Evolutionary conservation across 1,140 invertebrate species (phyloP).

Genomic region (Chrysomallon squamiferum): DNA sequence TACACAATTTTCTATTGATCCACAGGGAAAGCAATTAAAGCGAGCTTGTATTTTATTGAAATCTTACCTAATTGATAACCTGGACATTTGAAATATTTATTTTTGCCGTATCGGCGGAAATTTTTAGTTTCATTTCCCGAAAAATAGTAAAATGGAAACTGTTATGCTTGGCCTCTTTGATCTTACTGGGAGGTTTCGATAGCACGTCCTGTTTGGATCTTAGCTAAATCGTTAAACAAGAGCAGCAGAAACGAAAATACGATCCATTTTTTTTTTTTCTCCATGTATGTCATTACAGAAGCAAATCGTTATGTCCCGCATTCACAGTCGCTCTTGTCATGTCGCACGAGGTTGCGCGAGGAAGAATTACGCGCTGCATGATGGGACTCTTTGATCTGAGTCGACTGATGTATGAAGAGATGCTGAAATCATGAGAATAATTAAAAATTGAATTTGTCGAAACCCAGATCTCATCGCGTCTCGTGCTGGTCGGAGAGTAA

Average conservation of each 20-base stretch:
- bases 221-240: no score
- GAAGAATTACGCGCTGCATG: background rate
- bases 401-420: constrained; percentile 1
- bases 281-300: background rate
- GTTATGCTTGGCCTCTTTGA: no score
- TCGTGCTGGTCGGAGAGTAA: background rate
- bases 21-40: no score
- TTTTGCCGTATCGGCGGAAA: background rate
- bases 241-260: background rate
- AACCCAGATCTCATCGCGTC: background rate
- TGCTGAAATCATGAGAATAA: constrained; percentile 1
- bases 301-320: constrained; percentile 6
- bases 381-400: constrained; percentile 2
- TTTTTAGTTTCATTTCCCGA: constrained; percentile 1
- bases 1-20: no score
- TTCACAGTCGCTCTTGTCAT: constrained; percentile 3
- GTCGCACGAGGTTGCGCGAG: background rate
- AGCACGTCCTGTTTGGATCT: no score
- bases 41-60: no score
- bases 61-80: constrained; percentile 1
- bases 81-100: constrained; percentile 3
- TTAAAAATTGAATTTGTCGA: constrained; percentile 7
- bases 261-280: background rate
- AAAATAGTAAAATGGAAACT: background rate
- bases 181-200: no score